These are phyloP conservation scores for Trichonephila inaurata DNA, from an alignment of 1,140 invertebrate genomes.

Conservation along the genomic window DNA sequence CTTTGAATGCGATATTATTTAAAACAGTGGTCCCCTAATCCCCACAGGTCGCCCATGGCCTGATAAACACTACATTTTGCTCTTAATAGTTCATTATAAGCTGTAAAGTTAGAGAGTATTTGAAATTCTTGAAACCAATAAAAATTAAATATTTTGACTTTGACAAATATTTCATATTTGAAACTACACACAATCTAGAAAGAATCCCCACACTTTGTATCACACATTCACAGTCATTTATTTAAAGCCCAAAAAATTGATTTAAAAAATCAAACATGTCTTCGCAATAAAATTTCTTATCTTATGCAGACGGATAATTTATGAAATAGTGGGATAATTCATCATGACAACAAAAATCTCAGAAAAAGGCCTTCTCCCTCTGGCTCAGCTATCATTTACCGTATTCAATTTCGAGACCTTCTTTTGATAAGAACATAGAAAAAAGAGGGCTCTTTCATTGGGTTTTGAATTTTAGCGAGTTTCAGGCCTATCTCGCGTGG, in stretches of 20 bases:
- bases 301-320: neutral
- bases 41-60: too few species aligned
- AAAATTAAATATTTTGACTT: too few species aligned
- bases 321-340: neutral
- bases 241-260: neutral
- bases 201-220: too few species aligned
- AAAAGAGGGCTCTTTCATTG: neutral
- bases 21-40: too few species aligned
- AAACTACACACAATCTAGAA: too few species aligned
- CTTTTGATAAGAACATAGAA: neutral
- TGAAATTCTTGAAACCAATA: too few species aligned
- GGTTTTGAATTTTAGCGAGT: neutral
- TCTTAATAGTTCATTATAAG: too few species aligned
- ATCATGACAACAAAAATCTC: neutral
- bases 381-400: neutral
- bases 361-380: neutral
- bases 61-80: too few species aligned
- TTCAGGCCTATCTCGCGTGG: neutral
- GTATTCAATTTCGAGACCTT: conserved; percentile 18
- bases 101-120: too few species aligned
- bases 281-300: neutral
- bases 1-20: too few species aligned
- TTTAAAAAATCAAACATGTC: neutral
- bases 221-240: too few species aligned
- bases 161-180: too few species aligned